Base-by-base conservation (phyloP, 1,140 invertebrate genomes). In the Philotrypesis tridentata region DNA sequence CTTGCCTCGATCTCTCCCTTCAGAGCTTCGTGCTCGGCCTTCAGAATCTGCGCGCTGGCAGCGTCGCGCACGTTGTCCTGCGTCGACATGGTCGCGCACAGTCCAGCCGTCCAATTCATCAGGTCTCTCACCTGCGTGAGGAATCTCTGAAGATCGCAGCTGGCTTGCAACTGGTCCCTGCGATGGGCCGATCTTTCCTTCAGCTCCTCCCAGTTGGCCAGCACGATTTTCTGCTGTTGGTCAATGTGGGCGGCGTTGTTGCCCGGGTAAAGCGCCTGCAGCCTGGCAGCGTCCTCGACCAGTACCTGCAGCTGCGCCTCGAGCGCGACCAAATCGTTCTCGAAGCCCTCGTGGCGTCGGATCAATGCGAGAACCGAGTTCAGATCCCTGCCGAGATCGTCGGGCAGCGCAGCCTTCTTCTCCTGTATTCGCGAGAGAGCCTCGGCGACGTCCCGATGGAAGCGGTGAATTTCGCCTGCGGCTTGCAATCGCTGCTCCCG, bases 401-500 rank as follows among this genome's bases (percentile, higher is more conserved):
- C 96, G 9, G 97, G 96, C 43, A 98, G 93, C 6, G 95, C 95
- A 4, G 96, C 95, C 84, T 95, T 95, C 89, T 98, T 98, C 87
- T 97, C 96, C 85, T 97, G 96, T 43, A 99, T 98, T 33, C 98
- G 93, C 14, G 96, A 96, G 2, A 98, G 90, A 7, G 98, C 96
- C 88, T 99, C 98, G 9, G 96, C 97, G 0, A 98, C 97, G 90
- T 99, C 98, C 29, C 98, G 94, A 92, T 99, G 98, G 93, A 99
- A 99, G 60, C 97, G 94, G 91, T 99, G 98, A 83, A 99, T 98
- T 92, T 99, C 97, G 25, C 97, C 98, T 8, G 98, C 98, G 0
- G 97, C 98, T 86, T 95, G 94, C 11, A 99, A 92, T 72, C 97
- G 95, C 80, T 96, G 94, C 84, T 97, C 96, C 17, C 98, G 93